These are phyloP conservation scores for Crotalus viridis DNA, from an alignment of 2,113 vertebrate species.

Conservation along the genomic window DNA sequence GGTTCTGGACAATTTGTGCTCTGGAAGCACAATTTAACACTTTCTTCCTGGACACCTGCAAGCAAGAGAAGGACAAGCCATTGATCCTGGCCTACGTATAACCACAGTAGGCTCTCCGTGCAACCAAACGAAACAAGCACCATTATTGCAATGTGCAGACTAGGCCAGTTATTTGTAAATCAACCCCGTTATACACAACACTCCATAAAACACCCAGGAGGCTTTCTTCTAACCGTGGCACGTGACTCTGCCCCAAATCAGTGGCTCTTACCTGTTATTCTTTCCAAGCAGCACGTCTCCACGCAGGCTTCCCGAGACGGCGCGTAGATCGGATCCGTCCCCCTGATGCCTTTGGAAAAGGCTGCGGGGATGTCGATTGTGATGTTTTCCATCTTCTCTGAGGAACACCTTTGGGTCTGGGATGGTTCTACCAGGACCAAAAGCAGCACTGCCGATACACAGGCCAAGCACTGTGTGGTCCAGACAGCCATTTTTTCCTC, in stretches of 20 bases:
- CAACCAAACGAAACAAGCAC: neutral
- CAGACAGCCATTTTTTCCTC: conserved; percentile 49
- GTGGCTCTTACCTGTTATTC: conserved; percentile 59
- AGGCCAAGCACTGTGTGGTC: neutral
- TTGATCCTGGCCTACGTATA: too few species aligned
- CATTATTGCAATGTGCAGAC: neutral
- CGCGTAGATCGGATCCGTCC: conserved; percentile 51
- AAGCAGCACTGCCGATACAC: conserved; percentile 14
- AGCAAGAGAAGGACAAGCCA: too few species aligned
- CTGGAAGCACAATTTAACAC: too few species aligned
- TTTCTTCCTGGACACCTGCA: too few species aligned
- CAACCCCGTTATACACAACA: too few species aligned
- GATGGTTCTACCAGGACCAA: neutral
- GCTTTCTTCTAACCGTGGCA: neutral
- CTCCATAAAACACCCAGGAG: neutral
- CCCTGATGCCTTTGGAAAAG: conserved; percentile 61
- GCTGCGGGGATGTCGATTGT: conserved; percentile 63
- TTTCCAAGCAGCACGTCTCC: conserved; percentile 62
- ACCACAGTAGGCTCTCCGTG: too few species aligned
- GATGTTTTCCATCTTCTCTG: conserved; percentile 48
- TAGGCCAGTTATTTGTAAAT: neutral
- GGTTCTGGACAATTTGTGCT: too few species aligned
- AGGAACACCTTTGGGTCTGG: conserved; percentile 48
- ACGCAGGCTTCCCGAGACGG: conserved; percentile 46
- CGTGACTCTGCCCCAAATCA: neutral